Percentiles rank a stretch among this genome's conserved stretches.
Evolutionary conservation across 2,113 vertebrate genomes (phyloP).

Genomic region (Dipodomys merriami): DNA sequence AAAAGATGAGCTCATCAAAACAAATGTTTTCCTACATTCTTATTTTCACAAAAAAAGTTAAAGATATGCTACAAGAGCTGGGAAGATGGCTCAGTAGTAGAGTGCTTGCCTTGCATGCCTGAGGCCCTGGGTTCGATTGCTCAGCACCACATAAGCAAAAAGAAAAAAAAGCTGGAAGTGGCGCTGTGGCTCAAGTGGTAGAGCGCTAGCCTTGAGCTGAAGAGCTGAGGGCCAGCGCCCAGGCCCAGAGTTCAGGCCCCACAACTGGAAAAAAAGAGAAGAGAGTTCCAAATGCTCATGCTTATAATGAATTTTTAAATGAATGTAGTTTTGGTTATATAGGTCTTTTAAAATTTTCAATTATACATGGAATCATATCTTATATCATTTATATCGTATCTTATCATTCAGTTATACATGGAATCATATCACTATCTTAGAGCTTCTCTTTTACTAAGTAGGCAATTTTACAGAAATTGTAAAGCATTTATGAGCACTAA

Average conservation of each 20-base stretch:
- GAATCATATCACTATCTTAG: no score
- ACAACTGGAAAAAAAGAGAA: neutral
- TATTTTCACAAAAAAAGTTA: neutral
- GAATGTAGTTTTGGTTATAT: neutral
- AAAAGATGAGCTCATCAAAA: neutral
- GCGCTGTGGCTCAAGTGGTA: no score
- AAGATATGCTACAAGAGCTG: neutral
- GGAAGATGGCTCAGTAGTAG: no score
- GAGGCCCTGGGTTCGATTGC: no score
- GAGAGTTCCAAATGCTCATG: no score
- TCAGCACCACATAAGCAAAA: no score
- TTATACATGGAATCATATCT: conserved; percentile 42
- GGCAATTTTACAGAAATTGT: conserved; percentile 43
- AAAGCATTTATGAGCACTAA: conserved; percentile 50
- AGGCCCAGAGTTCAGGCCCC: neutral
- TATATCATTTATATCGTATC: neutral
- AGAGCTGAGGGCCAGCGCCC: no score
- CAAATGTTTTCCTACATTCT: neutral
- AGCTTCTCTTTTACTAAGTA: neutral
- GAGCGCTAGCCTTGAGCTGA: no score
- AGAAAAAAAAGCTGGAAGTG: no score
- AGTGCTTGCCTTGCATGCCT: no score
- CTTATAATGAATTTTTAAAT: neutral
- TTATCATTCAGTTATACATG: no score
- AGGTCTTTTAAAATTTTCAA: neutral